Evolutionary conservation across 2,797 vertebrate species (phyloP).

Genomic region (Australoheros facetus): DNA sequence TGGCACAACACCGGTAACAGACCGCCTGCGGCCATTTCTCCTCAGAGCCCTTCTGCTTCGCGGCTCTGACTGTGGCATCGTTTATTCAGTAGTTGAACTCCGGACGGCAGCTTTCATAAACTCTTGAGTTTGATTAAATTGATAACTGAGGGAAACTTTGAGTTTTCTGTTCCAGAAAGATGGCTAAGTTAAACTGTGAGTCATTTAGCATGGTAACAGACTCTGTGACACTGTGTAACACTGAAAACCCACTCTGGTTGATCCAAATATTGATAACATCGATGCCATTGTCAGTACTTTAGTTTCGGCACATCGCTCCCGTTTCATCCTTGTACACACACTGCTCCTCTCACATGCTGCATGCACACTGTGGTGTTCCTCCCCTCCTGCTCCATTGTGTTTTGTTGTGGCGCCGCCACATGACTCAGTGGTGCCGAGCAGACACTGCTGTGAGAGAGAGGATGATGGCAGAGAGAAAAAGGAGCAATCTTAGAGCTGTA

Average conservation of each 20-base stretch:
- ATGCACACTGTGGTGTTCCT: no score
- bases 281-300: background rate
- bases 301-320: no score
- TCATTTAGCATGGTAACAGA: no score
- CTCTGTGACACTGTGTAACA: background rate
- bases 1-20: background rate
- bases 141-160: background rate
- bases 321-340: background rate
- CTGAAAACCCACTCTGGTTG: background rate
- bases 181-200: background rate
- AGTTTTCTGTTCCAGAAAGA: background rate
- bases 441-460: no score
- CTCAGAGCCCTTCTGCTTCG: background rate
- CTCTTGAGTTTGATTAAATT: background rate
- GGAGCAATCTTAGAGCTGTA: background rate
- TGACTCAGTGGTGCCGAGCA: background rate
- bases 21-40: background rate
- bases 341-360: accelerated
- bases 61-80: background rate
- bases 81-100: accelerated
- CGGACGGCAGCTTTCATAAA: background rate
- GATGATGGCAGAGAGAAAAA: background rate
- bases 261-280: background rate
- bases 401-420: background rate
- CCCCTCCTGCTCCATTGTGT: background rate